Conservation (phyloP, 1,140 invertebrate species). For the Planococcus citri region DNA sequence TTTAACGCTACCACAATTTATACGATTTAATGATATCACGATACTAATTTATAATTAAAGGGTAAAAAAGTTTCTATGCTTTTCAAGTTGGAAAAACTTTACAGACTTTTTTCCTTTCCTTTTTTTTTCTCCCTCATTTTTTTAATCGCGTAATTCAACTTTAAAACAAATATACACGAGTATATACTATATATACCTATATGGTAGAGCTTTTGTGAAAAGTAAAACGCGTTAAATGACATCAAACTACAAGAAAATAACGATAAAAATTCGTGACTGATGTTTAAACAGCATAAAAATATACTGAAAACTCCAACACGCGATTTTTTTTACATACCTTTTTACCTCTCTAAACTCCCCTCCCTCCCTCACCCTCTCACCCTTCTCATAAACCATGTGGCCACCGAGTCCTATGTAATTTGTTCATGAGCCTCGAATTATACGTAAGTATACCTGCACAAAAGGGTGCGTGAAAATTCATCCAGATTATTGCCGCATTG, state of each 20-base stretch:
- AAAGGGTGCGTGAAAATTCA: no score
- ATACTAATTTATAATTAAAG: neutral
- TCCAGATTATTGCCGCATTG: no score
- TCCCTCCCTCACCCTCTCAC: no score
- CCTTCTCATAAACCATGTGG: no score
- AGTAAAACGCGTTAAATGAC: neutral
- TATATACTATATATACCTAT: no score
- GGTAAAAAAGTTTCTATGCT: no score
- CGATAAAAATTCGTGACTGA: neutral
- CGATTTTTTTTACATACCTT: neutral
- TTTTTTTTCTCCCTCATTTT: neutral
- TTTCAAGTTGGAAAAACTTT: neutral
- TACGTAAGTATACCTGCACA: no score
- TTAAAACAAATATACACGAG: neutral
- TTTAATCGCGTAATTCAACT: neutral
- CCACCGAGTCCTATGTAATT: no score
- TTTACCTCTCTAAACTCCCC: no score
- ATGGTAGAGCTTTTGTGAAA: neutral
- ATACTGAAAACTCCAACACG: neutral
- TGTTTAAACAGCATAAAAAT: neutral
- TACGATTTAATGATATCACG: constrained; percentile 3
- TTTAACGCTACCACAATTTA: neutral
- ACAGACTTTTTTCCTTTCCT: neutral
- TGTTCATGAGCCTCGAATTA: no score
- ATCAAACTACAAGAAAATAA: neutral